These are phyloP conservation scores for Manacus vitellinus DNA, from an alignment of 2,113 vertebrate genomes.

Conservation along the genomic window DNA sequence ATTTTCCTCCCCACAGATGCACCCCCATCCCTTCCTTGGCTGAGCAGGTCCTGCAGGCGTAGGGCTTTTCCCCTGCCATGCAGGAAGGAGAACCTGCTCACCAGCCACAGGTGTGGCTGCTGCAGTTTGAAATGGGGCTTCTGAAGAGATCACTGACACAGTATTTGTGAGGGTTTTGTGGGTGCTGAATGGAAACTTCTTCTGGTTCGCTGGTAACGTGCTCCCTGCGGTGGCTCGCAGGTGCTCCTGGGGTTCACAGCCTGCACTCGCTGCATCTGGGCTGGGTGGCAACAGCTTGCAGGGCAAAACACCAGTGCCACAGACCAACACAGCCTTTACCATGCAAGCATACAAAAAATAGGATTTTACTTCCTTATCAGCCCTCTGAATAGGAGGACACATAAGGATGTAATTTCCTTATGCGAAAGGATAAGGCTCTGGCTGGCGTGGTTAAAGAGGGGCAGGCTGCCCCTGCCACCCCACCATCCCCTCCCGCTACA, in stretches of 20 bases:
- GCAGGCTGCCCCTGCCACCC: background rate
- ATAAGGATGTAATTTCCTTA: background rate
- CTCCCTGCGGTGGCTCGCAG: background rate
- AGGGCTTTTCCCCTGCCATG: background rate
- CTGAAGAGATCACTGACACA: background rate
- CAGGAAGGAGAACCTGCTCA: background rate
- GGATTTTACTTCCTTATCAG: background rate
- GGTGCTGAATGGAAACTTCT: background rate
- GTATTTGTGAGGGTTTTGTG: background rate
- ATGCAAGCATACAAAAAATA: background rate
- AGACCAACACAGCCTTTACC: background rate
- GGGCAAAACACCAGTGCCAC: background rate
- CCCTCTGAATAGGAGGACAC: background rate
- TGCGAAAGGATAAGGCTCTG: background rate
- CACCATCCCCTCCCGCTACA: background rate
- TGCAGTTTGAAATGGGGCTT: background rate
- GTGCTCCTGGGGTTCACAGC: background rate
- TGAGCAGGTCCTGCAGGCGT: background rate
- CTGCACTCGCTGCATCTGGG: background rate
- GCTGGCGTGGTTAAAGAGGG: background rate
- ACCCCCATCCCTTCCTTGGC: background rate
- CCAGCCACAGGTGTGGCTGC: background rate
- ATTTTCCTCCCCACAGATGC: background rate
- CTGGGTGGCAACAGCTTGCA: background rate
- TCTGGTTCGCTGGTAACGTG: fast-evolving